These are phyloP conservation scores for Clivina fossor DNA, from an alignment of 2,888 invertebrate species.

Conservation along the genomic window DNA sequence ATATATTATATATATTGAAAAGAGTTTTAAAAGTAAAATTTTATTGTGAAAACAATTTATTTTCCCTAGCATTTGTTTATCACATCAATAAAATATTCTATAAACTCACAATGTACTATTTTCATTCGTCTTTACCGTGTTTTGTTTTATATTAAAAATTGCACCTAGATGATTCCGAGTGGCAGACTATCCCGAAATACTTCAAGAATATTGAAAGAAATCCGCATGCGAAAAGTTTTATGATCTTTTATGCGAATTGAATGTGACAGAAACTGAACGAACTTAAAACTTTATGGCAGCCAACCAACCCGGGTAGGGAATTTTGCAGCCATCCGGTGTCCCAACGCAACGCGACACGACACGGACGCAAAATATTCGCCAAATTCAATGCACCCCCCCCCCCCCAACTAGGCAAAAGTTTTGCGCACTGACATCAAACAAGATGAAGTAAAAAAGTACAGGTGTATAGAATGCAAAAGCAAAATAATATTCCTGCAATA, in stretches of 20 bases:
- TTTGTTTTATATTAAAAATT: no score
- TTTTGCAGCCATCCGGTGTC: slow-evolving; percentile 18
- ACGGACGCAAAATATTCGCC: slow-evolving; percentile 24
- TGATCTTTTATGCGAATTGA: slow-evolving; percentile 34
- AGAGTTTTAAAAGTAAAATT: no score
- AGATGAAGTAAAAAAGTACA: neutral
- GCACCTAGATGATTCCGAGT: no score
- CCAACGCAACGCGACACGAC: no score
- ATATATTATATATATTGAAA: no score
- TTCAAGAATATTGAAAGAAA: slow-evolving; percentile 33
- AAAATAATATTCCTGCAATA: no score
- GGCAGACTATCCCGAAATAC: slow-evolving; percentile 13
- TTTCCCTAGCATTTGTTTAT: no score
- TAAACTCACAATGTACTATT: no score
- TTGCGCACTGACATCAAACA: slow-evolving; percentile 17
- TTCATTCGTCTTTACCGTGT: no score
- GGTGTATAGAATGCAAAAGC: neutral
- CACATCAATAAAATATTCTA: no score
- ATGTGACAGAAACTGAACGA: slow-evolving; percentile 33
- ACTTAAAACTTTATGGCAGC: slow-evolving; percentile 34
- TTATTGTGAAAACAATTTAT: no score
- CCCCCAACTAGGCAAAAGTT: slow-evolving; percentile 26
- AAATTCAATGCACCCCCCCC: slow-evolving; percentile 34
- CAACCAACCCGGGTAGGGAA: slow-evolving; percentile 30
- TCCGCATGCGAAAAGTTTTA: slow-evolving; percentile 33